phyloP scores from a whole-genome alignment of 1,140 invertebrate genomes.

The Kradibia gibbosae region DNA sequence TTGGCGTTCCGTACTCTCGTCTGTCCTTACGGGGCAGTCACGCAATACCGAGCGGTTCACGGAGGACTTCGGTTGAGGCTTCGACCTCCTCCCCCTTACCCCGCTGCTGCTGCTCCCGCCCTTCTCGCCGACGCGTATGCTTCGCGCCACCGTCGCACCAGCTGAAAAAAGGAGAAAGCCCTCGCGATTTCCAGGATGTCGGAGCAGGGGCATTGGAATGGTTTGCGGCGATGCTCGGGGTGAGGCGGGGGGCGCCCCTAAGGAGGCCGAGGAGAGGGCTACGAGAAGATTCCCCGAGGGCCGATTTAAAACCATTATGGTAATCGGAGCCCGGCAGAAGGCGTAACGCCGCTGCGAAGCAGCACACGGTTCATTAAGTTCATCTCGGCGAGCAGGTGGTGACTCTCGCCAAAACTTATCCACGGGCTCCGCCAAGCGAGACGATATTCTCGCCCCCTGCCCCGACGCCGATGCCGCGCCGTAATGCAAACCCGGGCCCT shows the following conservation, averaged over 20 bases:
- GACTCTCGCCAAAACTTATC: conserved; percentile 19
- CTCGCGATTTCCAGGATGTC: too few relatives aligned
- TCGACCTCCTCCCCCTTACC: too few relatives aligned
- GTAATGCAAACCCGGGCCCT: not conserved
- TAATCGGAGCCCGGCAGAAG: conserved; percentile 39
- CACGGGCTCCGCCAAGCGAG: not conserved
- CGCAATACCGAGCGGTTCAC: too few relatives aligned
- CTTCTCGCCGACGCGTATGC: too few relatives aligned
- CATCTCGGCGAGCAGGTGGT: conserved; percentile 30
- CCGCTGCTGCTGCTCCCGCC: too few relatives aligned
- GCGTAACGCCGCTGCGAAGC: conserved; percentile 20
- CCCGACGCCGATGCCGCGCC: not conserved
- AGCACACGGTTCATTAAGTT: conserved; percentile 38
- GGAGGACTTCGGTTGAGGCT: too few relatives aligned
- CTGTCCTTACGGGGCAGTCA: too few relatives aligned
- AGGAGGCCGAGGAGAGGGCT: not conserved
- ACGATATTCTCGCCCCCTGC: not conserved
- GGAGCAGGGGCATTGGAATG: too few relatives aligned
- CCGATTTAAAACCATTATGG: conserved; percentile 46
- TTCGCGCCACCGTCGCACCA: too few relatives aligned
- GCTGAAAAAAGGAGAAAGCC: not conserved
- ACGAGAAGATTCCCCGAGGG: not conserved
- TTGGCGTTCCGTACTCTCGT: too few relatives aligned
- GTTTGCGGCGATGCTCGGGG: too few relatives aligned
- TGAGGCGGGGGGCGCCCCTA: not conserved